Evolutionary conservation across 2,797 vertebrate genomes (phyloP).

Genomic region (Kryptolebias ocellatus): DNA sequence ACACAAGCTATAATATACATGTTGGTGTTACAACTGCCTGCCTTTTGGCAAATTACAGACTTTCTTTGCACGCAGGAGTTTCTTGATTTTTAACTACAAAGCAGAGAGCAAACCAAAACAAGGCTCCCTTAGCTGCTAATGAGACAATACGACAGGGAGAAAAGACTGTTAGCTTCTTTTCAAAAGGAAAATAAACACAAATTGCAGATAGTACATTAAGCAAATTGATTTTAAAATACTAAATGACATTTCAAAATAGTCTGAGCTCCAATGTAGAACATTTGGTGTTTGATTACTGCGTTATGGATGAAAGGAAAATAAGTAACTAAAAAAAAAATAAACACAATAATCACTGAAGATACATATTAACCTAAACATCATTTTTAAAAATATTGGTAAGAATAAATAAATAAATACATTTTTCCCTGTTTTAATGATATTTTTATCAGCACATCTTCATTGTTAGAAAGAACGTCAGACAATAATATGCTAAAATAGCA

Average conservation of each 20-base stretch:
- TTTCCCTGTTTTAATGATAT: too few species aligned
- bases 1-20: not conserved
- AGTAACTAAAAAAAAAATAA: not conserved
- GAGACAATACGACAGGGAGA: not conserved
- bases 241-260: slow-evolving; percentile 10
- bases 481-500: not conserved
- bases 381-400: too few species aligned
- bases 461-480: too few species aligned
- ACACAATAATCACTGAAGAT: not conserved
- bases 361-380: too few species aligned
- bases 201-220: slow-evolving; percentile 8
- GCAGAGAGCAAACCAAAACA: not conserved
- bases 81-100: not conserved
- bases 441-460: too few species aligned
- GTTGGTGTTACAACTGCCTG: not conserved
- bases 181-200: not conserved
- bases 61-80: not conserved
- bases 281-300: not conserved
- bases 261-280: not conserved
- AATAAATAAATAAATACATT: too few species aligned
- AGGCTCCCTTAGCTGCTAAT: not conserved
- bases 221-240: slow-evolving; percentile 5
- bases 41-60: not conserved
- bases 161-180: not conserved
- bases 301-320: not conserved